Base-by-base conservation (phyloP, 2,888 invertebrate genomes). In the Plebejus argus region DNA sequence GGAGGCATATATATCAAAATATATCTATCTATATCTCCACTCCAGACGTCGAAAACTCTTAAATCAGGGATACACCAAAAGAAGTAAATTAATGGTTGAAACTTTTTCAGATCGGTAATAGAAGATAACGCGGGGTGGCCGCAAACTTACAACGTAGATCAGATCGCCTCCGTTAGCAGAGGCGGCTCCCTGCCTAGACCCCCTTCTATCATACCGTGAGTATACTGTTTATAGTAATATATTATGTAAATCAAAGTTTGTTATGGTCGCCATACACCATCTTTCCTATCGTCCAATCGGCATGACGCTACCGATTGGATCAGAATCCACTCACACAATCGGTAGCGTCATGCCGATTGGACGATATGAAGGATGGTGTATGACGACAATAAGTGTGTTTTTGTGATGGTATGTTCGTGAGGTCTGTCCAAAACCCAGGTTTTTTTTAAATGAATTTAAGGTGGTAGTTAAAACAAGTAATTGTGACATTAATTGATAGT, bases 41-140 rank as follows among this genome's bases (percentile, higher is more conserved):
- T 12, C 39, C 3, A n/a, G 39, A 45, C 39, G 10, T 45, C 10
- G 10, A 10, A 10, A 45, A 3, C 3, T 45, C 39, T 12, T 45
- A 45, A 10, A 45, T 45, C 39, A 45, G 39, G 39, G 39, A 39
- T 12, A 45, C 45, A 5, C 18, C 53, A 53, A 53, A 49, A 18
- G 18, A 53, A 18, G 18, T 53, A 53, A 45, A n/a, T 23, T 23
- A 45, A 45, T 20, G 33, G 53, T 15, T 18, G 53, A 18, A 35
- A 33, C 80, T 78, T 39, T 92, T 91, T 81, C 90, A 94, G 94
- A 92, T 93, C 94, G 92, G 94, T 94, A 92, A 94, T 94, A 91
- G 94, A 92, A 88, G 92, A 94, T 90, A 90, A 90, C 90, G 91
- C 93, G 92, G 92, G 91, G 85, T 94, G 94, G 94, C 93, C 94